phyloP scores from a whole-genome alignment of 2,113 vertebrate genomes.

The Sula dactylatra region DNA sequence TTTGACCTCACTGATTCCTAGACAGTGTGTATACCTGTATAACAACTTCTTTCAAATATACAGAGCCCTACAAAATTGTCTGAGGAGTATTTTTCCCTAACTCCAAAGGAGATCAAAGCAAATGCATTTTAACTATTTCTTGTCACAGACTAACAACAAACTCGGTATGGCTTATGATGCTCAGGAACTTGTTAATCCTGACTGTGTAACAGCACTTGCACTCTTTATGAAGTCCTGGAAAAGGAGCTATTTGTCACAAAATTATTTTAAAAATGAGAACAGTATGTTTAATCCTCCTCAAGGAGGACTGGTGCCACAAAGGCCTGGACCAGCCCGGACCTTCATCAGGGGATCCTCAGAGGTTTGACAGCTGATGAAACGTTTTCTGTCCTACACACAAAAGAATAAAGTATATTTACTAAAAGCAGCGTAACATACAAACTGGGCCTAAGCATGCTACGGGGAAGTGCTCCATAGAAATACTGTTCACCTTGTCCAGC shows the following conservation, averaged over 20 bases:
- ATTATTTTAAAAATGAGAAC: neutral
- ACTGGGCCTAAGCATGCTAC: fast-evolving
- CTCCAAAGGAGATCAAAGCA: neutral
- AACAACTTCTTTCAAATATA: neutral
- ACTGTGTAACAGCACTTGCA: neutral
- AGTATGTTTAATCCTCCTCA: neutral
- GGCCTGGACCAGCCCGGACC: neutral
- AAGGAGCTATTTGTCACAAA: neutral
- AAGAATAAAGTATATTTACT: neutral
- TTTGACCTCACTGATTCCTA: neutral
- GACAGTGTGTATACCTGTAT: fast-evolving
- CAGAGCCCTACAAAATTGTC: neutral
- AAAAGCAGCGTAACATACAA: neutral
- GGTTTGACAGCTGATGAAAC: neutral
- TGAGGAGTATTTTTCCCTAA: neutral
- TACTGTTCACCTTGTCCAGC: neutral
- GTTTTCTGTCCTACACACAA: neutral
- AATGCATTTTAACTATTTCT: neutral
- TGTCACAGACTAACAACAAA: neutral
- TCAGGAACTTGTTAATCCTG: neutral
- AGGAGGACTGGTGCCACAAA: neutral
- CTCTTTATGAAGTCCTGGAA: neutral
- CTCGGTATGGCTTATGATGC: fast-evolving
- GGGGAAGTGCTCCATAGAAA: neutral
- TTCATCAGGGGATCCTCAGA: neutral